A percentile compares a stretch with the other conserved stretches of the same genome.
phyloP scores from a whole-genome alignment of 2,797 vertebrate genomes.

The Brachyrhaphis roseni region DNA sequence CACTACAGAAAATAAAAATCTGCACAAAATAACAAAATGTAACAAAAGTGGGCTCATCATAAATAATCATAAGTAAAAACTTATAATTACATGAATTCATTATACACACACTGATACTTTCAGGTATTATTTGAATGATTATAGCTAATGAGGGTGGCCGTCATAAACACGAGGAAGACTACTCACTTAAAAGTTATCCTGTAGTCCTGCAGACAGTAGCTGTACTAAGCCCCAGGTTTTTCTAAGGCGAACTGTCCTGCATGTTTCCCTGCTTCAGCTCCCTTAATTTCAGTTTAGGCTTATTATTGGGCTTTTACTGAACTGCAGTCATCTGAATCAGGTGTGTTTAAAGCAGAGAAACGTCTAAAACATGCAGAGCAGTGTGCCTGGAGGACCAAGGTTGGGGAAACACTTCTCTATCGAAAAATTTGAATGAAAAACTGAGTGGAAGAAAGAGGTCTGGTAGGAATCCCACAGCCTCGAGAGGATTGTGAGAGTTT shows the following conservation, averaged over 20 bases:
- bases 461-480: neutral
- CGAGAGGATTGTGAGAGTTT: neutral
- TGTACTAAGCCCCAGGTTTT: neutral
- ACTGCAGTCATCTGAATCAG: neutral
- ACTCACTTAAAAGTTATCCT: neutral
- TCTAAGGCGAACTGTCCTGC: neutral
- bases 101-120: neutral
- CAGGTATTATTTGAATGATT: neutral
- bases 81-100: neutral
- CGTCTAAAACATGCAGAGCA: neutral
- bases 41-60: neutral
- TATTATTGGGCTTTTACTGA: neutral
- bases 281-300: neutral
- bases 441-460: neutral
- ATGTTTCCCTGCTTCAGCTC: neutral
- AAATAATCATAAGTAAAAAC: neutral
- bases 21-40: neutral
- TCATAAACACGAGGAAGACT: neutral
- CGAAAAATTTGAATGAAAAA: neutral
- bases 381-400: neutral
- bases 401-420: neutral
- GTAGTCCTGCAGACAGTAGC: neutral
- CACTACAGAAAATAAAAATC: neutral
- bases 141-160: neutral
- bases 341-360: neutral